These are phyloP conservation scores for Apocrypta bakeri DNA, from an alignment of 1,140 invertebrate species.

Conservation along the genomic window DNA sequence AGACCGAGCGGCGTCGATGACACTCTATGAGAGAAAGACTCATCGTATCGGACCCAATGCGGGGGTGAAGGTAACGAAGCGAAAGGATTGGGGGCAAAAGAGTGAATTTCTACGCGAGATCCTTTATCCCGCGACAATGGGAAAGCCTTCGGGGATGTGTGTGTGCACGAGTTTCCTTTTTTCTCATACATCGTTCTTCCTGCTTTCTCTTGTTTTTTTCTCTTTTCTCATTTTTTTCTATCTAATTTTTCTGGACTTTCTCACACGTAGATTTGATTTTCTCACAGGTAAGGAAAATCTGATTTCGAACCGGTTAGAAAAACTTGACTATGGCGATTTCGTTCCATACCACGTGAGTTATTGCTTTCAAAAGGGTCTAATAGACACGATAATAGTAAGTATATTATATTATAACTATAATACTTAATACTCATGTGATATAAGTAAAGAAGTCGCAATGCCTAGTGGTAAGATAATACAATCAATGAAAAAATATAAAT, in stretches of 20 bases:
- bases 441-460: no score
- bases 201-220: background rate
- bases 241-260: conserved; percentile 14
- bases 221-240: background rate
- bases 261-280: conserved; percentile 21
- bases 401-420: no score
- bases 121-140: conserved; percentile 33
- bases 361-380: no score
- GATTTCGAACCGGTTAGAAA: background rate
- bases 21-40: background rate
- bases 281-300: background rate
- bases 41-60: conserved; percentile 20
- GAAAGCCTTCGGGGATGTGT: background rate
- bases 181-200: background rate
- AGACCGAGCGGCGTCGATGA: background rate
- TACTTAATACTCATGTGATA: no score
- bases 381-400: no score
- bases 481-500: no score
- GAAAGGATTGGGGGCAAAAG: conserved; percentile 51
- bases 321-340: background rate
- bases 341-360: background rate
- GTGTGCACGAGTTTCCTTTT: background rate
- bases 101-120: conserved; percentile 37
- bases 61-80: conserved; percentile 48
- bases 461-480: no score